Conservation (phyloP, 2,797 vertebrate genomes). For the Aldrovandia affinis region DNA sequence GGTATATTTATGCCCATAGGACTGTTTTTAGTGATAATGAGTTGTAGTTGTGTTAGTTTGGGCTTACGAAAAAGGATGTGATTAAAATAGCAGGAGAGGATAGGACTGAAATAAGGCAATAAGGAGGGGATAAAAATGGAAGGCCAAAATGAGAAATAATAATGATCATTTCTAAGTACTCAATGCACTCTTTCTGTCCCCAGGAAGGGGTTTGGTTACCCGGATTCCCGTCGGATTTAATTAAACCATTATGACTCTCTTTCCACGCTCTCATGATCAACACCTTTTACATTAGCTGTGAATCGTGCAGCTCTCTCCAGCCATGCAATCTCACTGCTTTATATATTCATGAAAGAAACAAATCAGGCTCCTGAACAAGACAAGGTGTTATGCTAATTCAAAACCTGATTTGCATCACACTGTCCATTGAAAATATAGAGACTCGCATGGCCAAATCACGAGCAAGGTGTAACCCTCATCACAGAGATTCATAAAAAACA, state of each 20-base stretch:
- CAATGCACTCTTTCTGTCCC: not conserved
- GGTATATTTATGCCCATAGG: too few species aligned
- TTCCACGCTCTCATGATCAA: conserved; percentile 7
- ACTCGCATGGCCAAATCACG: too few species aligned
- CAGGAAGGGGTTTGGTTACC: not conserved
- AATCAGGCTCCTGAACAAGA: not conserved
- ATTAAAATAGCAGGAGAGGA: not conserved
- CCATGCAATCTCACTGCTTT: conserved; percentile 18
- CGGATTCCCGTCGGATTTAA: conserved; percentile 14
- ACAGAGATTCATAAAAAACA: not conserved
- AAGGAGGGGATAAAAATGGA: conserved; percentile 5
- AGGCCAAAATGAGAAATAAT: not conserved
- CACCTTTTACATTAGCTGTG: conserved; percentile 24
- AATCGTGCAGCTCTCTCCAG: conserved; percentile 23
- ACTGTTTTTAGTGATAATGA: too few species aligned
- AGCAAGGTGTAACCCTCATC: not conserved
- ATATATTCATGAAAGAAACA: not conserved
- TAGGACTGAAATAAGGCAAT: not conserved
- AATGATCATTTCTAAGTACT: not conserved
- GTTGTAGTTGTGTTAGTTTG: too few species aligned
- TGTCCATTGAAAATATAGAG: not conserved
- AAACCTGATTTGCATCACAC: conserved; percentile 14
- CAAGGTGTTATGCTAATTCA: not conserved
- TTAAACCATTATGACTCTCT: conserved; percentile 24
- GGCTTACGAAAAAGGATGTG: not conserved